Percentiles rank a stretch among this genome's conserved stretches.
phyloP scores from a whole-genome alignment of 2,797 vertebrate genomes.

The Megaceryle alcyon region DNA sequence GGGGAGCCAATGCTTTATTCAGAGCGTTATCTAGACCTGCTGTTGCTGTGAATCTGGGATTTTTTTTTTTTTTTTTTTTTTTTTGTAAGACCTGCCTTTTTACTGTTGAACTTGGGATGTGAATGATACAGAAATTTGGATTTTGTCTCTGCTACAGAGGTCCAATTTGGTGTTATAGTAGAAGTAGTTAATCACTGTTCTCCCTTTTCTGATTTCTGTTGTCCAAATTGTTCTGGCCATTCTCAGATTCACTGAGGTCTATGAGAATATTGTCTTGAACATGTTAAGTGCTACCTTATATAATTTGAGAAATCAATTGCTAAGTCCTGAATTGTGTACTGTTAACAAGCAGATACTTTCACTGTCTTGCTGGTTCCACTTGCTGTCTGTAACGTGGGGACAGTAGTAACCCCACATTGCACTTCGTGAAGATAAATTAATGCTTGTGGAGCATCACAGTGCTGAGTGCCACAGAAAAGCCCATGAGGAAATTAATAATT shows the following conservation, averaged over 20 bases:
- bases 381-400: not conserved
- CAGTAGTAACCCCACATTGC: not conserved
- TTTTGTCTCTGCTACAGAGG: not conserved
- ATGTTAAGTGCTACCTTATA: not conserved
- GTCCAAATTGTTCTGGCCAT: not conserved
- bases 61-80: not conserved
- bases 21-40: not conserved
- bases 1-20: not conserved
- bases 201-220: not conserved
- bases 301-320: not conserved
- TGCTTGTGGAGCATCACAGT: not conserved
- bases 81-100: not conserved
- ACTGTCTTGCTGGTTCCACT: not conserved
- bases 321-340: fast-evolving
- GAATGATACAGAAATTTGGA: not conserved
- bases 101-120: not conserved
- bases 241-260: not conserved
- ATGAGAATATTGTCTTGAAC: not conserved
- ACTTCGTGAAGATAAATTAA: slow-evolving; percentile 49
- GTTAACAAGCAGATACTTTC: not conserved
- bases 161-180: not conserved
- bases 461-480: slow-evolving; percentile 26
- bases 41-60: not conserved
- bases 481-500: slow-evolving; percentile 65
- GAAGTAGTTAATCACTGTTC: not conserved